phyloP scores from a whole-genome alignment of 2,797 vertebrate genomes.

The Esox masquinongy region DNA sequence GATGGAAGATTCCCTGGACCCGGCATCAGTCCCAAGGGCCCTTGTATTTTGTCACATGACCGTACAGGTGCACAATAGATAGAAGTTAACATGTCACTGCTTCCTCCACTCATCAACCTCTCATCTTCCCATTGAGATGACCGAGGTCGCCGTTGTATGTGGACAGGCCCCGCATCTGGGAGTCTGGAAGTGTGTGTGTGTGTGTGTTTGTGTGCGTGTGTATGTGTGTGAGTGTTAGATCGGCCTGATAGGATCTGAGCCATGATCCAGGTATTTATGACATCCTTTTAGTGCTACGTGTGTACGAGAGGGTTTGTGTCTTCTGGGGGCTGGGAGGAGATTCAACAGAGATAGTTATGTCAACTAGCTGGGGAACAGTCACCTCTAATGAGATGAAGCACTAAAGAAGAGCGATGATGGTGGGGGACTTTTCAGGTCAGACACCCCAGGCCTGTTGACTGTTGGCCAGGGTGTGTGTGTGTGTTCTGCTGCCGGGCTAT shows the following conservation, averaged over 20 bases:
- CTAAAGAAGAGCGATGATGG: neutral
- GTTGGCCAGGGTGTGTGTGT: neutral
- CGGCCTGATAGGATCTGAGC: conserved; percentile 56
- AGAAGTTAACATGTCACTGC: conserved; percentile 60
- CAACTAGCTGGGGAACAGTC: neutral
- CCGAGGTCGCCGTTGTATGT: conserved; percentile 44
- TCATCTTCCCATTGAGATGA: conserved; percentile 19
- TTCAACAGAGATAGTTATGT: neutral
- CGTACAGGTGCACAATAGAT: conserved; percentile 77
- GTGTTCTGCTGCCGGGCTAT: too few species aligned
- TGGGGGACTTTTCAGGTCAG: neutral
- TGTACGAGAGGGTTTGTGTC: conserved; percentile 42
- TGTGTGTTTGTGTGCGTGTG: conserved; percentile 16
- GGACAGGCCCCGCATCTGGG: conserved; percentile 43
- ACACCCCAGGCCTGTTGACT: neutral
- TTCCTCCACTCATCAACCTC: conserved; percentile 36
- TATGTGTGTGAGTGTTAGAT: conserved; percentile 36
- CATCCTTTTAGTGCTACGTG: conserved; percentile 46
- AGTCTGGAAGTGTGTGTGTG: conserved; percentile 18
- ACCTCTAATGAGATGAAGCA: neutral
- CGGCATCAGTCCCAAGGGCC: conserved; percentile 76
- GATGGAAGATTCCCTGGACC: conserved; percentile 70
- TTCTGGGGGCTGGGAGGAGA: conserved; percentile 31
- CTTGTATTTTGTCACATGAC: conserved; percentile 76
- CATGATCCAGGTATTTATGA: conserved; percentile 66